phyloP scores from a whole-genome alignment of 2,888 invertebrate genomes.

The Philereme transversata region DNA sequence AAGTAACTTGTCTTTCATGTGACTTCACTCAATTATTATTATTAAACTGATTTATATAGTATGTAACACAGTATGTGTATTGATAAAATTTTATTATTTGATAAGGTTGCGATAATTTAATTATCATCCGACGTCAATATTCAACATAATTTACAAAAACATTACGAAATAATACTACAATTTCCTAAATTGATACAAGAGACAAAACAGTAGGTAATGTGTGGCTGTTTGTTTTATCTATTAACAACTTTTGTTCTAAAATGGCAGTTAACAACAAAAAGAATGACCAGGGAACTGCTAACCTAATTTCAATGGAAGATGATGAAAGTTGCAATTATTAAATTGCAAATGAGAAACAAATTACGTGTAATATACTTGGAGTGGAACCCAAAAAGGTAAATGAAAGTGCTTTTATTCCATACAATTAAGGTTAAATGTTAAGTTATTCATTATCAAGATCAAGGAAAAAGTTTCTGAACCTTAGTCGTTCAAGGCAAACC shows the following conservation, averaged over 20 bases:
- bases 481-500: slow-evolving; percentile 42
- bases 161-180: not conserved
- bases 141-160: slow-evolving; percentile 1
- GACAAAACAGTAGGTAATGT: too few species aligned
- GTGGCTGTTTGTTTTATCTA: too few species aligned
- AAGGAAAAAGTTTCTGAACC: slow-evolving; percentile 45
- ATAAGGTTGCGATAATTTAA: slow-evolving; percentile 42
- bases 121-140: slow-evolving; percentile 41
- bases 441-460: slow-evolving; percentile 32
- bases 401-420: too few species aligned
- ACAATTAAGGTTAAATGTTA: slow-evolving; percentile 31
- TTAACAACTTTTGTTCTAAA: too few species aligned
- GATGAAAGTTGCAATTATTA: too few species aligned
- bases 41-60: slow-evolving; percentile 10
- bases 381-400: too few species aligned
- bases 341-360: too few species aligned
- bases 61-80: slow-evolving; percentile 12
- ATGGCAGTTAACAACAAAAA: too few species aligned
- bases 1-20: slow-evolving; percentile 8
- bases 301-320: too few species aligned
- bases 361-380: too few species aligned
- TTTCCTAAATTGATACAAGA: too few species aligned
- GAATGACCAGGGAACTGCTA: too few species aligned
- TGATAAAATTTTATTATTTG: slow-evolving; percentile 22
- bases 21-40: slow-evolving; percentile 18